A percentile compares a stretch with the other conserved stretches of the same genome.
Evolutionary conservation across 2,888 invertebrate genomes (phyloP).

Genomic region (Agrilus mali): DNA sequence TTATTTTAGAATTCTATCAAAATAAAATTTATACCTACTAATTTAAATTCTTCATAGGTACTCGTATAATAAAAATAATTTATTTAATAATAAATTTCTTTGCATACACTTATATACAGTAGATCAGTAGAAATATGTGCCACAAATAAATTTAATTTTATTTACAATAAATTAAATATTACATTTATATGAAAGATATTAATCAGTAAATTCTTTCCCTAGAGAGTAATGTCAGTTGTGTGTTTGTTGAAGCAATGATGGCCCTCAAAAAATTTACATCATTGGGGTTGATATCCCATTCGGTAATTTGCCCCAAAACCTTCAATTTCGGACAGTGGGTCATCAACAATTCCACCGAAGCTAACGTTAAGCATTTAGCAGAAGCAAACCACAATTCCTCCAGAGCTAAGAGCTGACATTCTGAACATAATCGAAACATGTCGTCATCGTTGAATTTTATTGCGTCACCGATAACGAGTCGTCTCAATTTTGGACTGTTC

Average conservation of each 20-base stretch:
- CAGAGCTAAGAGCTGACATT: slow-evolving; percentile 47
- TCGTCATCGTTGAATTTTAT: slow-evolving; percentile 55
- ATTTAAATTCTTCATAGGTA: too few species aligned
- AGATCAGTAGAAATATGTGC: too few species aligned
- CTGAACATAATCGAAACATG: slow-evolving; percentile 50
- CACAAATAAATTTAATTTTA: too few species aligned
- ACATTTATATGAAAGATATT: too few species aligned
- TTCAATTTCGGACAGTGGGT: slow-evolving; percentile 52
- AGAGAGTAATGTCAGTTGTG: slow-evolving; percentile 50
- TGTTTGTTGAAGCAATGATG: slow-evolving; percentile 51
- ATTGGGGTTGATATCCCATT: slow-evolving; percentile 53
- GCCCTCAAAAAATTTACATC: slow-evolving; percentile 54
- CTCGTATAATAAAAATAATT: too few species aligned
- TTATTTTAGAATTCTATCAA: too few species aligned
- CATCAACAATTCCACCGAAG: slow-evolving; percentile 53
- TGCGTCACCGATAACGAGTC: slow-evolving; percentile 51
- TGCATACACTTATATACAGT: too few species aligned
- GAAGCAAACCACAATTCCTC: slow-evolving; percentile 59
- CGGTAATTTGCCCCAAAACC: slow-evolving; percentile 49
- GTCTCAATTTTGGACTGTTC: slow-evolving; percentile 44
- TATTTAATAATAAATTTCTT: too few species aligned
- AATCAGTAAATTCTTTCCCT: slow-evolving; percentile 9
- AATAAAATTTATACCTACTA: too few species aligned
- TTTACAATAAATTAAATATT: too few species aligned
- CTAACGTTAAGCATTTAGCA: slow-evolving; percentile 48